Conservation (phyloP, 2,113 vertebrate species). For the Hyperoodon ampullatus region DNA sequence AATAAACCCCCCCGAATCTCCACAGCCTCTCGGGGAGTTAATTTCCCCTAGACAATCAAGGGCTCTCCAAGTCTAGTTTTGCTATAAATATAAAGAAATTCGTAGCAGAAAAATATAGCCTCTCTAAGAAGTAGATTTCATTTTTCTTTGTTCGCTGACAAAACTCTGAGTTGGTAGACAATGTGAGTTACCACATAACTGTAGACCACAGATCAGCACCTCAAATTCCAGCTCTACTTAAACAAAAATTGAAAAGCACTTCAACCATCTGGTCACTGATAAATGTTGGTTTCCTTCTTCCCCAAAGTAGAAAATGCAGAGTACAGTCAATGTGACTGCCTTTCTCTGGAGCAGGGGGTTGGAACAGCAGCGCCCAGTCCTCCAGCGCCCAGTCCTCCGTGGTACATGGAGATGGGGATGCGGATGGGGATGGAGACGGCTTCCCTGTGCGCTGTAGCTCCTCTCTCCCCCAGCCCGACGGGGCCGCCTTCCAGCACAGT, state of each 20-base stretch:
- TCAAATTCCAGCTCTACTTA: constrained; percentile 7
- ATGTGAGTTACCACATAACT: neutral
- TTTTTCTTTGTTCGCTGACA: constrained; percentile 60
- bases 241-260: neutral
- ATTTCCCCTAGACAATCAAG: constrained; percentile 49
- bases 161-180: constrained; percentile 39
- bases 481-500: neutral
- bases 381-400: rapidly evolving
- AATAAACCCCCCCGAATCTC: neutral
- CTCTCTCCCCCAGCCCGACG: neutral
- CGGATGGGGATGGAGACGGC: neutral
- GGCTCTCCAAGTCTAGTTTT: constrained; percentile 55
- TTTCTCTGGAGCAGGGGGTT: neutral
- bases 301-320: neutral
- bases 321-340: neutral
- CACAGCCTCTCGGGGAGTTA: constrained; percentile 20
- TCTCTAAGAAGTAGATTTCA: constrained; percentile 66
- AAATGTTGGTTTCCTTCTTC: constrained; percentile 16
- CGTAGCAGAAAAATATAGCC: constrained; percentile 76
- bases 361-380: rapidly evolving
- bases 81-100: constrained; percentile 78
- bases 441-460: rapidly evolving
- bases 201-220: constrained; percentile 17
- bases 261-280: neutral
- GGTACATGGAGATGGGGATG: neutral